Conservation (phyloP, 2,113 vertebrate species). For the Saccopteryx bilineata region DNA sequence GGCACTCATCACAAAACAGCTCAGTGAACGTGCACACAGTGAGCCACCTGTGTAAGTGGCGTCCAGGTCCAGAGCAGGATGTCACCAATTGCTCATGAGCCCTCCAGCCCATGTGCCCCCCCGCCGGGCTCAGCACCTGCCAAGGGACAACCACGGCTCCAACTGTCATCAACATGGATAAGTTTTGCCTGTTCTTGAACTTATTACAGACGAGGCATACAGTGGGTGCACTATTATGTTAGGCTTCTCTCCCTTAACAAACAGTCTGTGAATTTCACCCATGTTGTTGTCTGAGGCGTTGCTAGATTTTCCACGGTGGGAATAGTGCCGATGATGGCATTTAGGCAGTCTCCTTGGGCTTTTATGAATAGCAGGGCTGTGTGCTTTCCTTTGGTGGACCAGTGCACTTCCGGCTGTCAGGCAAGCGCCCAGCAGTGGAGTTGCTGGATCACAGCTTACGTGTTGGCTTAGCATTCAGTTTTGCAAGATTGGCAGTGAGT, state of each 20-base stretch:
- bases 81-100: rapidly evolving
- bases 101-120: rapidly evolving
- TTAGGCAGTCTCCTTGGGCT: not conserved
- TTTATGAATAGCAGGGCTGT: not conserved
- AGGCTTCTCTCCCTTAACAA: not conserved
- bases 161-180: not conserved
- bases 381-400: not conserved
- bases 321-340: not conserved
- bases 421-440: not conserved
- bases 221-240: not conserved
- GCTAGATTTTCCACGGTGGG: not conserved
- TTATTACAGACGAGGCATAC: not conserved
- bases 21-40: not conserved
- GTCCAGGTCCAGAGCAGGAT: not conserved
- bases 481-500: not conserved
- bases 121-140: not conserved
- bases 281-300: not conserved
- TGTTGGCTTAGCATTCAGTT: not conserved
- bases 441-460: not conserved
- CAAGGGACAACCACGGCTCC: not conserved
- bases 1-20: rapidly evolving
- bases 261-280: not conserved
- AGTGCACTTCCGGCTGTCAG: not conserved
- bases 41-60: rapidly evolving
- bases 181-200: not conserved